Evolutionary conservation across 2,797 vertebrate species (phyloP).

Genomic region (Peromyscus melanophrys): DNA sequence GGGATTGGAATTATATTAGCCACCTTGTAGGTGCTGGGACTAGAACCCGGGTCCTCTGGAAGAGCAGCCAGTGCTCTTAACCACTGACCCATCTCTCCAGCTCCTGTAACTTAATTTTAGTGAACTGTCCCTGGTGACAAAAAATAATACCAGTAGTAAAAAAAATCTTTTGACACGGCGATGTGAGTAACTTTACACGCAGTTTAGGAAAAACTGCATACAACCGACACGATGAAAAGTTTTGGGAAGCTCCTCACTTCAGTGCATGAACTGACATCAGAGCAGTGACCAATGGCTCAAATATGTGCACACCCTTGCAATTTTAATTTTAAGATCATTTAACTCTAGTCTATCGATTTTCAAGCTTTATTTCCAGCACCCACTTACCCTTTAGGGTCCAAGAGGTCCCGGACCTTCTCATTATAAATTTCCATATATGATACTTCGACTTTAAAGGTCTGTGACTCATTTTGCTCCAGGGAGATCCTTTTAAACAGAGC

Average conservation of each 20-base stretch:
- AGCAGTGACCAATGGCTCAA: not conserved
- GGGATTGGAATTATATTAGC: not conserved
- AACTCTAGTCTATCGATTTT: not conserved
- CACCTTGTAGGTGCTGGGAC: no score
- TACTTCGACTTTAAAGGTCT: constrained; percentile 98
- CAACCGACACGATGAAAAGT: not conserved
- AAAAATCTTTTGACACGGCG: not conserved
- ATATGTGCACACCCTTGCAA: not conserved
- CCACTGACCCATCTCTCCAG: not conserved
- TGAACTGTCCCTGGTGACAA: not conserved
- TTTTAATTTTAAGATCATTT: constrained; percentile 16
- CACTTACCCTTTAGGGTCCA: constrained; percentile 99
- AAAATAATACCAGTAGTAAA: not conserved
- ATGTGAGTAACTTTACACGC: not conserved
- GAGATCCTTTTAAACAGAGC: constrained; percentile 97
- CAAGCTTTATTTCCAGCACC: constrained; percentile 11
- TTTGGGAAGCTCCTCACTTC: not conserved
- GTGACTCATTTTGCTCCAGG: constrained; percentile 93
- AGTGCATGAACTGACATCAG: not conserved
- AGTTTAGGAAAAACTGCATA: not conserved
- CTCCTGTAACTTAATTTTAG: not conserved
- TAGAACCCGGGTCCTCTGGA: not conserved
- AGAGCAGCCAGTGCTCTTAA: not conserved
- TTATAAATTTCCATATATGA: constrained; percentile 99
- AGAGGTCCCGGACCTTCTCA: constrained; percentile 98